Evolutionary conservation across 2,888 invertebrate species (phyloP).

Genomic region (Agrochola macilenta): DNA sequence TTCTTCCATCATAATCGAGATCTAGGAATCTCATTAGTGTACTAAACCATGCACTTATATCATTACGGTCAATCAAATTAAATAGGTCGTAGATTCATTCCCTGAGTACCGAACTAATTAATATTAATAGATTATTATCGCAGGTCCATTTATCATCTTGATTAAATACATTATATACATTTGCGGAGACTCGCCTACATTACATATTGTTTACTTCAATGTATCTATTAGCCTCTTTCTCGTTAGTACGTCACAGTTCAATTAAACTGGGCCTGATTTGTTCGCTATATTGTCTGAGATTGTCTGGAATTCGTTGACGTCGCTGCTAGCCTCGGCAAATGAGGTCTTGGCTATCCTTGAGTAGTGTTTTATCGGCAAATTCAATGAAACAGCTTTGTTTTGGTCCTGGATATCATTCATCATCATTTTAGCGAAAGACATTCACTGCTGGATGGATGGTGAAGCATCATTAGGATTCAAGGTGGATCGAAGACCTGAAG

Average conservation of each 20-base stretch:
- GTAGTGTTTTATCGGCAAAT: conserved; percentile 8
- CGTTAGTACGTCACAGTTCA: conserved; percentile 43
- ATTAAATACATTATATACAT: conserved; percentile 31
- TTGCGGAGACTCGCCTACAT: conserved; percentile 8
- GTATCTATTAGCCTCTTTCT: conserved; percentile 42
- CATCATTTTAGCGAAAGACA: background rate
- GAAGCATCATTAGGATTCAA: too few species aligned
- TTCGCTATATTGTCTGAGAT: conserved; percentile 44
- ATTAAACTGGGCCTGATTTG: conserved; percentile 54
- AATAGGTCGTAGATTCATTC: conserved; percentile 15
- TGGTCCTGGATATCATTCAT: background rate
- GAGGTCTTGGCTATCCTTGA: conserved; percentile 34
- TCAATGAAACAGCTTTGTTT: conserved; percentile 12
- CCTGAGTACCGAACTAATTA: conserved; percentile 31
- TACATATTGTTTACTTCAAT: conserved; percentile 41
- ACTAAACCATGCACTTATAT: background rate
- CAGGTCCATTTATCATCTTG: conserved; percentile 22
- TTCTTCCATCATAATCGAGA: background rate
- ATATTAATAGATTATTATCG: conserved; percentile 40
- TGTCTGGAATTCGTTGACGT: conserved; percentile 49
- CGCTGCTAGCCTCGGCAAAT: conserved; percentile 42
- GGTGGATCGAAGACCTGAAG: too few species aligned
- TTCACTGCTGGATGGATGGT: background rate
- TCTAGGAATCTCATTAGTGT: background rate
- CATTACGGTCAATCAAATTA: conserved; percentile 3